These are phyloP conservation scores for Acrossocheilus fasciatus DNA, from an alignment of 2,797 vertebrate genomes.

Conservation along the genomic window DNA sequence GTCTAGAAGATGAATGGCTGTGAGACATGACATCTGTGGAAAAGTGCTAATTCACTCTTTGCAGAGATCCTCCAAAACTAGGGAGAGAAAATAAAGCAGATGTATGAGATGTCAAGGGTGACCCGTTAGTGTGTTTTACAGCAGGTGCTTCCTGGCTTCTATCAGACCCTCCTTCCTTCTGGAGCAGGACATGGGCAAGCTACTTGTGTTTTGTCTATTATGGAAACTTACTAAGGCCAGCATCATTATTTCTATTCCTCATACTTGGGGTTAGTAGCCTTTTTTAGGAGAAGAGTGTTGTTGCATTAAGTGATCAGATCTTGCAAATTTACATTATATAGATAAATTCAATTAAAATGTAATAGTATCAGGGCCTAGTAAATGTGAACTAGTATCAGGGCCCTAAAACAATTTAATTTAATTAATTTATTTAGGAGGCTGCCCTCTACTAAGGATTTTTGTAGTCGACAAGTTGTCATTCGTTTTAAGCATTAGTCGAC, in stretches of 20 bases:
- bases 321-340: no score
- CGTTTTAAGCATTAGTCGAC: no score
- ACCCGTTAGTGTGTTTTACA: conserved; percentile 30
- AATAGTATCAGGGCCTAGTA: no score
- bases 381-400: no score
- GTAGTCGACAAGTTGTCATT: no score
- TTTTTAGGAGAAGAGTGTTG: neutral
- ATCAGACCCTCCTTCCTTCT: conserved; percentile 2
- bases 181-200: conserved; percentile 1
- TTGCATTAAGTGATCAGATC: no score
- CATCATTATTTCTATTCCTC: neutral
- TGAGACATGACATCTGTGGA: conserved; percentile 40
- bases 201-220: conserved; percentile 2
- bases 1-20: conserved; percentile 34
- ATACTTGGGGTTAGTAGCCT: neutral
- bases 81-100: conserved; percentile 51
- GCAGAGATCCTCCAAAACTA: conserved; percentile 19
- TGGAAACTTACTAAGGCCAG: conserved; percentile 6
- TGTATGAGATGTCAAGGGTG: conserved; percentile 36
- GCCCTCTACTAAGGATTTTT: no score
- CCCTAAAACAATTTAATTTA: no score
- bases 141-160: conserved; percentile 39
- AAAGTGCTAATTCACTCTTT: conserved; percentile 39
- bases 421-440: no score
- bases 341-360: no score